Base-by-base conservation (phyloP, 2,888 invertebrate species). In the Trimorus sp. region DNA sequence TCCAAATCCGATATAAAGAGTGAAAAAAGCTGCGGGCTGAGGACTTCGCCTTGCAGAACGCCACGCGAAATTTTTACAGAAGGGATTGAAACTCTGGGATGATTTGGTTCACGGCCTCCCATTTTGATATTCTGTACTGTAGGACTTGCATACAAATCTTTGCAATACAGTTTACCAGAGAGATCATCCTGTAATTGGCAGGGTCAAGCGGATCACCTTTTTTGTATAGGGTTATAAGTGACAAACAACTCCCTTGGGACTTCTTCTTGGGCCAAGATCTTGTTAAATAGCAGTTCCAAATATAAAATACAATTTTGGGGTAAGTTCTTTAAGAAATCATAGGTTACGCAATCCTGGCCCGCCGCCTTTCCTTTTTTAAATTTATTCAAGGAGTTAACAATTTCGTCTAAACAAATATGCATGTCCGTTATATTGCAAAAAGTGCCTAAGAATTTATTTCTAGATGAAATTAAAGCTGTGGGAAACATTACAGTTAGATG, bases 271-370 rank as follows among this genome's bases (percentile, higher is more conserved):
- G 11, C n/a, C 9, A 58, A 58, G 8, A 40, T 16, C 40, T 40
- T 58, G 15, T 58, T 58, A 40, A 58, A 58, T 12, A 58, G 15
- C 2, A 58, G 38, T 40, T 15, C 38, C 1, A 58, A 26, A 12
- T 40, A 58, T 14, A 58, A 15, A 14, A 58, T 6, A 14, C 58
- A 58, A 15, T 58, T 58, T 14, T 58, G 38, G 3, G 58, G 40
- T 40, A 58, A 15, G 3, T 14, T 14, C 40, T 58, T 58, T 7
- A 11, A n/a, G 40, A 58, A 58, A n/a, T 58, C 11, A 15, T 40
- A 40, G 40, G 38, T 58, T 5, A 14, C 11, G 3, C n/a, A 7
- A 11, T 56, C 37, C 8, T 2, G 6, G 26, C 56, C 53, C 3
- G 53, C 15, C 4, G 53, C 53, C 36, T 54, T 54, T 7, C 15